Conservation (phyloP, 2,888 invertebrate species). For the Galerucella calmariensis region DNA sequence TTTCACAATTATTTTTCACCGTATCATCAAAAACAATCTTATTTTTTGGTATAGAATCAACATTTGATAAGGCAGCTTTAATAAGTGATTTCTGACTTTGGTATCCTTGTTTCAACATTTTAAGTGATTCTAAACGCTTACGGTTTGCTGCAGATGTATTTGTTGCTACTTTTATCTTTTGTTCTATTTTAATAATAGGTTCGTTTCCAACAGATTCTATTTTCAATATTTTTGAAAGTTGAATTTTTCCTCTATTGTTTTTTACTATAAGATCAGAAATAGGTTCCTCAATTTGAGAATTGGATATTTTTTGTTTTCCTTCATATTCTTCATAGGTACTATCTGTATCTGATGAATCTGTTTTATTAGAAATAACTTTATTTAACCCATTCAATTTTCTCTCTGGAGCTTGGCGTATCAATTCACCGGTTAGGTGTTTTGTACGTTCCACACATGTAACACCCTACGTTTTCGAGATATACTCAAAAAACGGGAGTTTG, state of each 20-base stretch:
- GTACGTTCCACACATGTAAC: no score
- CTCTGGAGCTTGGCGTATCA: not conserved
- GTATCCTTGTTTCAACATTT: constrained; percentile 73
- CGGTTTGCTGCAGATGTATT: constrained; percentile 67
- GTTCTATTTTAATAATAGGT: constrained; percentile 50
- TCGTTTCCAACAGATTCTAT: constrained; percentile 55
- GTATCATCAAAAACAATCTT: constrained; percentile 74
- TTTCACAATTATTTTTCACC: constrained; percentile 50
- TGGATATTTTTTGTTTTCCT: constrained; percentile 11
- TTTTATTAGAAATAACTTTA: constrained; percentile 12
- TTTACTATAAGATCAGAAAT: constrained; percentile 49
- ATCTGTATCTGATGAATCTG: constrained; percentile 15
- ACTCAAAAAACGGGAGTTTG: no score
- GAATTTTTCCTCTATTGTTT: constrained; percentile 53
- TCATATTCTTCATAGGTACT: constrained; percentile 21
- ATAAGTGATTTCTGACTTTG: constrained; percentile 74
- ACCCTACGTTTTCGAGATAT: no score
- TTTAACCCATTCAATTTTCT: constrained; percentile 13
- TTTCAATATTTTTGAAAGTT: constrained; percentile 49
- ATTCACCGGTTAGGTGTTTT: no score
- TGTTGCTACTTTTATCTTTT: constrained; percentile 40
- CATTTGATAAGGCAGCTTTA: constrained; percentile 71
- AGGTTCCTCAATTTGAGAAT: constrained; percentile 9
- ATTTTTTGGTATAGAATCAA: constrained; percentile 69
- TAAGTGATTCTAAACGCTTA: constrained; percentile 76